Base-by-base conservation (phyloP, 1,140 invertebrate genomes). In the Armadillidium nasatum region DNA sequence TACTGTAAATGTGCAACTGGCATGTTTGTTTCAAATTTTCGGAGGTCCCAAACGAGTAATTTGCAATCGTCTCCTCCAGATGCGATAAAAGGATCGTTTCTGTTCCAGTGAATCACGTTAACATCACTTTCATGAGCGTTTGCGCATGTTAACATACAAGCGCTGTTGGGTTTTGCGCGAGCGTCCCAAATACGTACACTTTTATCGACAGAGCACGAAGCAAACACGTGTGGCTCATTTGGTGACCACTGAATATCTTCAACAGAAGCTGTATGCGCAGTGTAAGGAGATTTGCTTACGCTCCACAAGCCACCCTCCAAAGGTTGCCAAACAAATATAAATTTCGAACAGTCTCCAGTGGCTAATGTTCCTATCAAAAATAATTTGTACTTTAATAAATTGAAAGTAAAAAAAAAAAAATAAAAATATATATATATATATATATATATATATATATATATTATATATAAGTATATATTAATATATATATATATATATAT, bases 221-320 rank as follows among this genome's bases (percentile, higher is more conserved):
- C 95, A 79, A 99, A 88, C 2, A 98, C 95, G 87, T 93, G 91
- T 83, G 85, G 88, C 87, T 99, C 97, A 87, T 91, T 97, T 4
- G 96, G 96, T 77, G 96, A 99, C 97, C 98, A 99, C 83, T 98
- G 95, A 76, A 99, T 87, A 86, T 99, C 98, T 88, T 99, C 98
- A 9, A 99, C 94, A 73, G 96, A 99, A 66, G 89, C 90, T 22
- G 90, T 91, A 84, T 99, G 97, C 1, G 93, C 95, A 78, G 89
- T 88, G 76, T 94, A 89, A 0, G 96, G 92, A 71, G 91, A 87
- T 83, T 96, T 93, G 85, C 97, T 94, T 10, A 99, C 93, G 82
- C 88, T 86, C 96, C 96, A 99, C 66, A 87, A 88, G 71, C 87
- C 89, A 23, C 86, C 86, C 82, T 95, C 89, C 79, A 86, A 85